These are phyloP conservation scores for Lepidocyrtinus sp. DNA, from an alignment of 2,888 invertebrate genomes.

Conservation along the genomic window DNA sequence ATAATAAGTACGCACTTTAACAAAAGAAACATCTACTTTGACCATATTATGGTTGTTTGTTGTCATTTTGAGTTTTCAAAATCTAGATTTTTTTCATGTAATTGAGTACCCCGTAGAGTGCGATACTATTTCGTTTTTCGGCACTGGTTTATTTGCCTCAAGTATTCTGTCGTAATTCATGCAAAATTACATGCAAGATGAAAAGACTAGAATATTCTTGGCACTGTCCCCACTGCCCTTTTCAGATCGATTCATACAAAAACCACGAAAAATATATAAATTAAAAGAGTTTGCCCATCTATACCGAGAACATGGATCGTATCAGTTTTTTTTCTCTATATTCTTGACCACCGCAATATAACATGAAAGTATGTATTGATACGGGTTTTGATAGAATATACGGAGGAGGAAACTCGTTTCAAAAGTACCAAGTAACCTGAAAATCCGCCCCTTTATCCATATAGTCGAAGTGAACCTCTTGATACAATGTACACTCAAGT, in stretches of 20 bases:
- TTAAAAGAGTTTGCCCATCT: no score
- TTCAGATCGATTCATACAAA: neutral
- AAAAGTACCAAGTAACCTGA: neutral
- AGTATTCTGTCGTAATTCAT: no score
- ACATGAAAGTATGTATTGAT: neutral
- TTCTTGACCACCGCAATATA: constrained; percentile 4
- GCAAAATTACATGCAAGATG: neutral
- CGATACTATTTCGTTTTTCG: neutral
- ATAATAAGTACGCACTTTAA: neutral
- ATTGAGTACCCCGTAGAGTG: neutral
- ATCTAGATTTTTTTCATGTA: neutral
- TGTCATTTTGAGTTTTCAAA: no score
- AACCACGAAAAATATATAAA: neutral
- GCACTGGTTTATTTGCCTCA: neutral
- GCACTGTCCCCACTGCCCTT: neutral
- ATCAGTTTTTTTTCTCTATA: neutral
- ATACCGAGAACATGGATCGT: neutral
- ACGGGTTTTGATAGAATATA: neutral
- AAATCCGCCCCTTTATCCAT: neutral
- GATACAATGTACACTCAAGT: neutral
- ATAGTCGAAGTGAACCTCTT: neutral
- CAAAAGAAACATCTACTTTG: no score
- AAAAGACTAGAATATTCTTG: neutral
- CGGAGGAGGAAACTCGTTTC: neutral
- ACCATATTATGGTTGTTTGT: no score